Evolutionary conservation across 2,113 vertebrate genomes (phyloP).

Genomic region (Xiphophorus couchianus): DNA sequence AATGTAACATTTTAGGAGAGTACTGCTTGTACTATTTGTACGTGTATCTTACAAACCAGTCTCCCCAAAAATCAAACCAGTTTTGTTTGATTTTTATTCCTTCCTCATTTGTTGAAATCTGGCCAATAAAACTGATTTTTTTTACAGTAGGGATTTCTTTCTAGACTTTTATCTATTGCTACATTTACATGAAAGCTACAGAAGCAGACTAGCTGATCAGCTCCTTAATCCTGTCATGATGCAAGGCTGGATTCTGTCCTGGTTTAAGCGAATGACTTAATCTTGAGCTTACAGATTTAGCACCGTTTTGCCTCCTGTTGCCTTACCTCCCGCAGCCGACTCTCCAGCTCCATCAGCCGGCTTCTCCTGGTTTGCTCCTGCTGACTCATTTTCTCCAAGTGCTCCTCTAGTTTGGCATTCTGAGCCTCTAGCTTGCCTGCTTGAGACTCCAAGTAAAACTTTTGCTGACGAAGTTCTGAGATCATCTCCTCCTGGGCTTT

Average conservation of each 20-base stretch:
- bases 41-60: not conserved
- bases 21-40: too few species aligned
- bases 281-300: conserved; percentile 35
- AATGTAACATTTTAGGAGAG: not conserved
- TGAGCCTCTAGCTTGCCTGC: conserved; percentile 97
- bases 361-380: conserved; percentile 95
- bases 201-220: conserved; percentile 40
- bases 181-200: conserved; percentile 52
- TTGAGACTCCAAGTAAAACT: conserved; percentile 98
- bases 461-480: conserved; percentile 97
- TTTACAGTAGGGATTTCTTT: conserved; percentile 6
- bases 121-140: not conserved
- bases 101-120: not conserved
- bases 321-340: conserved; percentile 80
- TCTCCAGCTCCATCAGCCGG: conserved; percentile 91
- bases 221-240: conserved; percentile 51
- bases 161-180: conserved; percentile 42
- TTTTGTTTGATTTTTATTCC: not conserved
- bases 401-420: conserved; percentile 95
- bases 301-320: conserved; percentile 19
- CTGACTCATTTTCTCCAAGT: conserved; percentile 95
- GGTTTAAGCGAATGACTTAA: conserved; percentile 56
- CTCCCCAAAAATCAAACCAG: too few species aligned
- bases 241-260: conserved; percentile 31
- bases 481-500: conserved; percentile 99